These are phyloP conservation scores for Chelonus insularis DNA, from an alignment of 1,140 invertebrate genomes.

Conservation along the genomic window DNA sequence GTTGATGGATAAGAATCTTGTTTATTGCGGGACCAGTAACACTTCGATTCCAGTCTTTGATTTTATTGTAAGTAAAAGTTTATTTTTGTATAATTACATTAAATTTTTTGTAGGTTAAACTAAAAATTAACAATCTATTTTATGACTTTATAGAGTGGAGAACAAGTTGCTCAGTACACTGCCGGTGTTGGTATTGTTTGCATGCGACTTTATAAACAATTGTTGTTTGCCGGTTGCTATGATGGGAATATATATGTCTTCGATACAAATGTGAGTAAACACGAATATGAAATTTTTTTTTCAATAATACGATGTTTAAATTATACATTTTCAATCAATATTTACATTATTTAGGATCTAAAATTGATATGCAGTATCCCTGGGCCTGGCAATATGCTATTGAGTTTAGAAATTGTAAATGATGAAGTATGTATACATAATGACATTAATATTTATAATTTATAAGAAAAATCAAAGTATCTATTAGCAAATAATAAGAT, in stretches of 20 bases:
- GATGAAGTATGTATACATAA: constrained; percentile 65
- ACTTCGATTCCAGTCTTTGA: constrained; percentile 69
- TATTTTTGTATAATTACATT: too few species aligned
- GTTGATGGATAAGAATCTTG: constrained; percentile 65
- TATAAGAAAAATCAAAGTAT: too few species aligned
- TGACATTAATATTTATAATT: too few species aligned
- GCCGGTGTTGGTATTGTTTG: constrained; percentile 71
- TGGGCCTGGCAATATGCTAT: constrained; percentile 68
- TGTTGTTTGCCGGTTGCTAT: constrained; percentile 70
- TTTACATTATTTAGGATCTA: constrained; percentile 44
- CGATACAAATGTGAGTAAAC: constrained; percentile 51
- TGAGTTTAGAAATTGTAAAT: constrained; percentile 66
- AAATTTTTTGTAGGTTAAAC: too few species aligned
- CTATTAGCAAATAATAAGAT: too few species aligned
- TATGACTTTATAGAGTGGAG: constrained; percentile 60
- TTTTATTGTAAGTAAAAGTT: constrained; percentile 66
- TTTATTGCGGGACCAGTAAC: constrained; percentile 71
- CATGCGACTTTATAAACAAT: constrained; percentile 62
- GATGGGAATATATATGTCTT: constrained; percentile 73
- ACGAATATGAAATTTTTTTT: too few species aligned
- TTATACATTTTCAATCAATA: constrained; percentile 17
- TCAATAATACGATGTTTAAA: constrained; percentile 5
- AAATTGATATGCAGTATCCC: constrained; percentile 63
- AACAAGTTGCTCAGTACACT: constrained; percentile 59
- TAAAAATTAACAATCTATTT: constrained; percentile 20